Percentiles rank a stretch among this genome's conserved stretches.
phyloP scores from a whole-genome alignment of 1,140 invertebrate species.

The Lanistes nyassanus region DNA sequence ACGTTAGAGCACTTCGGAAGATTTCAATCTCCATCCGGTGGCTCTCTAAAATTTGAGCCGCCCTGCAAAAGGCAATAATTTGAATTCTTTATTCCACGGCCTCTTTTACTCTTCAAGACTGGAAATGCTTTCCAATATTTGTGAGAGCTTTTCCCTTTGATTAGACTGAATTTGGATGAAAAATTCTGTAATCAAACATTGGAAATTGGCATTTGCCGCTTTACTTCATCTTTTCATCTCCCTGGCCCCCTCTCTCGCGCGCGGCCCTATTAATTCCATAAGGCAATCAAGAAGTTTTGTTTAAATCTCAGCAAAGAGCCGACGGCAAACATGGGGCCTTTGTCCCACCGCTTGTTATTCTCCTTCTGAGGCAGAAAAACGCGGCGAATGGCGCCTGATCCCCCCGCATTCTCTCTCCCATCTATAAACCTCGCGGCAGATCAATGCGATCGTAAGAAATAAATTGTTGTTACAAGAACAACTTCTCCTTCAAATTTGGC shows the following conservation, averaged over 20 bases:
- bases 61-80: slow-evolving; percentile 12
- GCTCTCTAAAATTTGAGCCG: slow-evolving; percentile 3
- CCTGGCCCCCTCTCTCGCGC: background rate
- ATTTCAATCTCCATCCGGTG: slow-evolving; percentile 3
- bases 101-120: no score
- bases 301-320: background rate
- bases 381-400: no score
- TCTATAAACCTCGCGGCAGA: no score
- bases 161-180: slow-evolving; percentile 27
- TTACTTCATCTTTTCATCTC: slow-evolving; percentile 4
- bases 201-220: slow-evolving; percentile 27
- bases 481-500: no score
- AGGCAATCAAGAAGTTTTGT: slow-evolving; percentile 9
- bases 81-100: slow-evolving; percentile 17
- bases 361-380: no score
- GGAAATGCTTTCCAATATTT: slow-evolving; percentile 23
- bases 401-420: no score
- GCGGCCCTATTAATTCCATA: slow-evolving; percentile 10
- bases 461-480: no score
- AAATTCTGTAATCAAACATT: slow-evolving; percentile 27
- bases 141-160: slow-evolving; percentile 27
- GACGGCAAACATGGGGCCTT: no score
- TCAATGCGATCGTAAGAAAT: no score
- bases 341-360: no score
- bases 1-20: slow-evolving; percentile 8